Conservation (phyloP, 2,797 vertebrate genomes). For the Aotus griseimembra region DNA sequence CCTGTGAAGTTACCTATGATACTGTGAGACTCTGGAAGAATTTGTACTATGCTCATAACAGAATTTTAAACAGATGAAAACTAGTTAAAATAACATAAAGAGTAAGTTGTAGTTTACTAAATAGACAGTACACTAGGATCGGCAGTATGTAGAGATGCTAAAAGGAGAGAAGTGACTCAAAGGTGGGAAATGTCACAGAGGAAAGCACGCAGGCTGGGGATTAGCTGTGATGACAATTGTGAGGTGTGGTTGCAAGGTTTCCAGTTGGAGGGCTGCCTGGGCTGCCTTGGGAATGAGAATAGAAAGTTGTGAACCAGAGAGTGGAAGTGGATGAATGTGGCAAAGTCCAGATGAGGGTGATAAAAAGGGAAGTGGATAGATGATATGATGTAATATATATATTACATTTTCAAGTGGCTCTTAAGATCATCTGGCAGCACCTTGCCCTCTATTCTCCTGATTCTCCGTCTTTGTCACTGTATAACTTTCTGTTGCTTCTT, state of each 20-base stretch:
- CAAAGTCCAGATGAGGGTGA: no score
- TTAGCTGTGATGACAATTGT: not conserved
- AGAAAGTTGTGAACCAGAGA: not conserved
- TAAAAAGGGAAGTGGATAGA: not conserved
- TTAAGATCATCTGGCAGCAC: not conserved
- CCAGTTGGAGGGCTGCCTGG: not conserved
- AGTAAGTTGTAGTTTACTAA: not conserved
- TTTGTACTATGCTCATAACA: not conserved
- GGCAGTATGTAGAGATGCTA: not conserved
- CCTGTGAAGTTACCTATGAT: not conserved
- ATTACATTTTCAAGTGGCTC: not conserved
- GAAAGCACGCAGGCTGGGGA: not conserved
- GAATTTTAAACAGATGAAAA: not conserved
- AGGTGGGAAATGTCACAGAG: not conserved
- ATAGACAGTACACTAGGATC: not conserved
- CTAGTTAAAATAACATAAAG: not conserved
- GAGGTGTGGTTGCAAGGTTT: not conserved
- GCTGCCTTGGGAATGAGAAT: not conserved
- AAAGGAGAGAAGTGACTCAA: not conserved
- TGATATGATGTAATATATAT: not conserved
- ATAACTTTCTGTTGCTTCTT: not conserved
- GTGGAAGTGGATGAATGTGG: no score
- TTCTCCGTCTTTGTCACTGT: not conserved
- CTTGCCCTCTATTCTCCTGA: not conserved
- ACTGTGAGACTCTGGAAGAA: not conserved